Evolutionary conservation across 2,888 invertebrate genomes (phyloP).

Genomic region (Drosophila pegasa): DNA sequence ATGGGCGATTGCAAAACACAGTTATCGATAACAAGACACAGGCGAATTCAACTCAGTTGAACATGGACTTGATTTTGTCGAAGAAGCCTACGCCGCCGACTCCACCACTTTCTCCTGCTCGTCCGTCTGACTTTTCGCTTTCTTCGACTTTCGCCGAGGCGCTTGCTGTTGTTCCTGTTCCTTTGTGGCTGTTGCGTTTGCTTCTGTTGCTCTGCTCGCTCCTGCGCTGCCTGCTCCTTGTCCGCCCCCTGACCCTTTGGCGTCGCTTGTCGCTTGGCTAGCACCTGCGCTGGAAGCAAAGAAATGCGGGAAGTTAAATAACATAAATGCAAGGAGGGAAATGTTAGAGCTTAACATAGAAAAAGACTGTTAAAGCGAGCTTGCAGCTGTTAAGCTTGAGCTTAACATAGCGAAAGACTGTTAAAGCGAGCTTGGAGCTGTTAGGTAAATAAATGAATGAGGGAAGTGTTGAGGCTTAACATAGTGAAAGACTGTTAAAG

Average conservation of each 20-base stretch:
- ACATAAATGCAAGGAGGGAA: slow-evolving; percentile 6
- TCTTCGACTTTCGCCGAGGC: slow-evolving; percentile 17
- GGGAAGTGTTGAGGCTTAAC: too few species aligned
- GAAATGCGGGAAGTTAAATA: slow-evolving; percentile 11
- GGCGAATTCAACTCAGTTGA: slow-evolving; percentile 53
- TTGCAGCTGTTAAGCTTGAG: too few species aligned
- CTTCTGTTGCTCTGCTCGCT: slow-evolving; percentile 4
- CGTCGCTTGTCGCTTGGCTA: slow-evolving; percentile 31
- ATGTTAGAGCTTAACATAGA: not conserved
- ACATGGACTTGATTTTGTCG: slow-evolving; percentile 72
- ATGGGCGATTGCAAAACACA: slow-evolving; percentile 30
- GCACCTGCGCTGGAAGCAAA: slow-evolving; percentile 75
- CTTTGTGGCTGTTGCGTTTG: slow-evolving; percentile 8
- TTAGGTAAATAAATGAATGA: too few species aligned
- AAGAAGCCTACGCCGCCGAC: slow-evolving; percentile 58
- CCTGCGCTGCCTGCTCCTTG: slow-evolving; percentile 10
- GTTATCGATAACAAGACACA: slow-evolving; percentile 45
- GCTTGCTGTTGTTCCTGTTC: slow-evolving; percentile 11
- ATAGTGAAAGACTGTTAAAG: too few species aligned
- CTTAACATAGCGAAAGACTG: too few species aligned
- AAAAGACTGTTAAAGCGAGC: not conserved
- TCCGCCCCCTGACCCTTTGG: not conserved
- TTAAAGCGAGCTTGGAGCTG: too few species aligned
- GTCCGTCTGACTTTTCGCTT: slow-evolving; percentile 22
- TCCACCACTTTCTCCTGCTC: slow-evolving; percentile 39